Conservation (phyloP, 2,113 vertebrate genomes). For the Pseudonaja textilis region DNA sequence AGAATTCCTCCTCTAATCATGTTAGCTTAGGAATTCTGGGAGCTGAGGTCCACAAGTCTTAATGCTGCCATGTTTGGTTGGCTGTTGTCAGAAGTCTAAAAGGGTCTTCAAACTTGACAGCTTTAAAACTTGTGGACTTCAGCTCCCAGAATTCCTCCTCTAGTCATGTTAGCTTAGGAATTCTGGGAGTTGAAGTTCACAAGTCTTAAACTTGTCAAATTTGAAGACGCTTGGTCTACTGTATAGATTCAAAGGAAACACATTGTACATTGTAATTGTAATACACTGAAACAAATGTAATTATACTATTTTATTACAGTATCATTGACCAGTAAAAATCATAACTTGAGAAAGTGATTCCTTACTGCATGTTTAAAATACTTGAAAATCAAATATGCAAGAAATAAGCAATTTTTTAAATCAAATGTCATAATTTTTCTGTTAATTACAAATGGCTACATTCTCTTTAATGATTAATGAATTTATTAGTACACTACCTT, state of each 20-base stretch:
- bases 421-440: conserved; percentile 52
- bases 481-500: conserved; percentile 48
- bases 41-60: too few relatives aligned
- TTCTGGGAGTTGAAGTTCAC: too few relatives aligned
- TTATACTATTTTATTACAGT: neutral
- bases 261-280: neutral
- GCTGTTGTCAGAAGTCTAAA: too few relatives aligned
- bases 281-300: neutral
- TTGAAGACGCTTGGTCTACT: neutral
- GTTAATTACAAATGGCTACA: conserved; percentile 51
- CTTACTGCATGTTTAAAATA: neutral
- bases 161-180: too few relatives aligned
- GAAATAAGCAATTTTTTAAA: conserved; percentile 45
- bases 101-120: too few relatives aligned
- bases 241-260: neutral
- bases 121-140: too few relatives aligned
- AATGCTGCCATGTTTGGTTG: too few relatives aligned
- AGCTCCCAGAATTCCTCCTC: too few relatives aligned
- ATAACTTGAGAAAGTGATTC: neutral
- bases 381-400: neutral
- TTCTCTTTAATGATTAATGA: conserved; percentile 26
- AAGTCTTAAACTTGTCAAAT: too few relatives aligned
- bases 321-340: neutral
- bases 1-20: too few relatives aligned
- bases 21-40: too few relatives aligned